These are phyloP conservation scores for Diabrotica undecimpunctata DNA, from an alignment of 1,140 invertebrate species.

Conservation along the genomic window DNA sequence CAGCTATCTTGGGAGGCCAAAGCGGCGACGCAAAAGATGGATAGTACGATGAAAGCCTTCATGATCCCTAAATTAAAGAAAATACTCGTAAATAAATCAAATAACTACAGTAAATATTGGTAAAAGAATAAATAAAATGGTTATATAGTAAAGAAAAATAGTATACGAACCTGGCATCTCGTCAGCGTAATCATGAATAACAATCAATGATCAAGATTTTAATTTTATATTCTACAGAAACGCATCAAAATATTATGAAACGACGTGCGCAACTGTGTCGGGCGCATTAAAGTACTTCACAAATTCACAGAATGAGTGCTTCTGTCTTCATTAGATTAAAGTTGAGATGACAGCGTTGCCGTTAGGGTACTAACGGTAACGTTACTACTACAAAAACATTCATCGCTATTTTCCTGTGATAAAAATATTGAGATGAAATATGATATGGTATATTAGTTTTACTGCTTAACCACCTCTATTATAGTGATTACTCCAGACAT, in stretches of 20 bases:
- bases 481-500: too few species aligned
- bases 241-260: neutral
- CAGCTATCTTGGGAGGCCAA: constrained; percentile 56
- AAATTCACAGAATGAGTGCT: too few species aligned
- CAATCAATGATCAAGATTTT: neutral
- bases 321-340: too few species aligned
- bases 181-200: constrained; percentile 46
- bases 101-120: neutral
- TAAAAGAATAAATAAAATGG: neutral
- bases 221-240: neutral
- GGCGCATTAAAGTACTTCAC: neutral
- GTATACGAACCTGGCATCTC: constrained; percentile 44
- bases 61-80: constrained; percentile 47
- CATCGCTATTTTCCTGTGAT: too few species aligned
- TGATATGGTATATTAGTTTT: too few species aligned
- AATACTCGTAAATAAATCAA: too few species aligned
- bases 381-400: too few species aligned
- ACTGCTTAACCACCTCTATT: too few species aligned
- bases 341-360: too few species aligned
- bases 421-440: too few species aligned
- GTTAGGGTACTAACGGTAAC: too few species aligned
- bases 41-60: constrained; percentile 53
- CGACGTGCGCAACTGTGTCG: constrained; percentile 14
- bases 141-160: neutral
- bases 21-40: constrained; percentile 51